These are phyloP conservation scores for Drosophila niveifrons DNA, from an alignment of 2,888 invertebrate species.

Conservation along the genomic window DNA sequence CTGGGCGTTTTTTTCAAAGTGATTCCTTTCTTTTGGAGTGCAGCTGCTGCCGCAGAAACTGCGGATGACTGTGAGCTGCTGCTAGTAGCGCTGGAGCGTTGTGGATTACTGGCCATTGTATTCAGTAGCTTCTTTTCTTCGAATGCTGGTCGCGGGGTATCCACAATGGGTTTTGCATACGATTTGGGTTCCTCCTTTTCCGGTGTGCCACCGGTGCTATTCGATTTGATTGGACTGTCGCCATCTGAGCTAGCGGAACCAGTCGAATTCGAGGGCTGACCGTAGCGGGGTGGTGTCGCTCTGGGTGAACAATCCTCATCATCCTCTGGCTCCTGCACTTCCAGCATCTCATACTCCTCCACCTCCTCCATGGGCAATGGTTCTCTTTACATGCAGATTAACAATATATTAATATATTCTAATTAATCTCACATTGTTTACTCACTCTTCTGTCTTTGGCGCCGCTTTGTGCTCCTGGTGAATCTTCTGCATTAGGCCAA, in stretches of 20 bases:
- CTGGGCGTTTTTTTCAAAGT: conserved; percentile 79
- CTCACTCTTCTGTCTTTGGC: conserved; percentile 76
- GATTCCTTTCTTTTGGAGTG: conserved; percentile 82
- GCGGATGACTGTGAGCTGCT: conserved; percentile 37
- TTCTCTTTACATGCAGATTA: conserved; percentile 56
- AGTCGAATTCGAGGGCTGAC: conserved; percentile 59
- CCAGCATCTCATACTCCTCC: conserved; percentile 84
- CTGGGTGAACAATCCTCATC: conserved; percentile 58
- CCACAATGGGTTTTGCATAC: conserved; percentile 49
- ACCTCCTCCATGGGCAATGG: conserved; percentile 77
- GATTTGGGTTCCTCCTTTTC: conserved; percentile 77
- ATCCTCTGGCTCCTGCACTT: conserved; percentile 84
- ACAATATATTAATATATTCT: background rate
- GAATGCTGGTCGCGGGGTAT: conserved; percentile 63
- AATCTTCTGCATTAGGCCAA: conserved; percentile 82
- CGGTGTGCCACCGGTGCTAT: conserved; percentile 68
- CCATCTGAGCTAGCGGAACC: conserved; percentile 77
- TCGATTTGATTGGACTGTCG: conserved; percentile 81
- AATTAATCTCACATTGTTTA: conserved; percentile 16
- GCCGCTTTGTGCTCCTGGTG: conserved; percentile 67
- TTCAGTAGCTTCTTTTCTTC: conserved; percentile 74
- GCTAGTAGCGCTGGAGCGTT: conserved; percentile 18
- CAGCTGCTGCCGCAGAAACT: conserved; percentile 69
- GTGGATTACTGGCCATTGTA: conserved; percentile 62
- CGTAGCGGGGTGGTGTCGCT: conserved; percentile 32